Percentiles rank a stretch among this genome's conserved stretches.
phyloP scores from a whole-genome alignment of 2,888 invertebrate genomes.

The Leucoptera coffeella region DNA sequence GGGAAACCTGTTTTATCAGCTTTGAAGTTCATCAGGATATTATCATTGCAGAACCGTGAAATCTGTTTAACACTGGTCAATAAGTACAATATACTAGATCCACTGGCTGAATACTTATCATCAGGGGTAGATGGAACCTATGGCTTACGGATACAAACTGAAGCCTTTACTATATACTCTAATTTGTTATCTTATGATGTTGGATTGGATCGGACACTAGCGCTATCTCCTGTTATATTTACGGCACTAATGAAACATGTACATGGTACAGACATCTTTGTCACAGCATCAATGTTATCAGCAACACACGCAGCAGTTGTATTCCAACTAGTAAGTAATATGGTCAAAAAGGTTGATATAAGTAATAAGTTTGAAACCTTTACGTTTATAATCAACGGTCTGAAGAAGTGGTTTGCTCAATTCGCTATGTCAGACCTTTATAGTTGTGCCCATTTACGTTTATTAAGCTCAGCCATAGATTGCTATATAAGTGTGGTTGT shows the following conservation, averaged over 20 bases:
- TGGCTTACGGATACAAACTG: slow-evolving; percentile 57
- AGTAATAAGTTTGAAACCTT: slow-evolving; percentile 24
- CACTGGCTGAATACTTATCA: slow-evolving; percentile 49
- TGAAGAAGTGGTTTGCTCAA: slow-evolving; percentile 44
- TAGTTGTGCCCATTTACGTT: slow-evolving; percentile 34
- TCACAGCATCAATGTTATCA: slow-evolving; percentile 36
- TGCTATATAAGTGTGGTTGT: slow-evolving; percentile 26
- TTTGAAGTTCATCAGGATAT: slow-evolving; percentile 65
- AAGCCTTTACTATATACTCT: slow-evolving; percentile 53
- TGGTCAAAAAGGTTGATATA: slow-evolving; percentile 13
- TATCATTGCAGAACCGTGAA: slow-evolving; percentile 56
- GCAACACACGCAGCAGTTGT: slow-evolving; percentile 55
- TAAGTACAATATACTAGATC: slow-evolving; percentile 48
- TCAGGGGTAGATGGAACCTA: slow-evolving; percentile 42
- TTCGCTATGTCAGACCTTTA: slow-evolving; percentile 23
- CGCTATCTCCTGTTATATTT: slow-evolving; percentile 49
- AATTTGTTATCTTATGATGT: slow-evolving; percentile 49
- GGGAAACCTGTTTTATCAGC: slow-evolving; percentile 64
- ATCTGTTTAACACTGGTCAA: slow-evolving; percentile 45
- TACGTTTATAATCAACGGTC: slow-evolving; percentile 28
- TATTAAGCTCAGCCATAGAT: slow-evolving; percentile 26
- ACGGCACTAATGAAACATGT: slow-evolving; percentile 54
- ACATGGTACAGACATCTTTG: slow-evolving; percentile 43
- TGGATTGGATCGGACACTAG: slow-evolving; percentile 30
- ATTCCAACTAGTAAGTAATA: slow-evolving; percentile 28